Conservation (phyloP, 2,113 vertebrate genomes). For the Forbesichthys agassizii region DNA sequence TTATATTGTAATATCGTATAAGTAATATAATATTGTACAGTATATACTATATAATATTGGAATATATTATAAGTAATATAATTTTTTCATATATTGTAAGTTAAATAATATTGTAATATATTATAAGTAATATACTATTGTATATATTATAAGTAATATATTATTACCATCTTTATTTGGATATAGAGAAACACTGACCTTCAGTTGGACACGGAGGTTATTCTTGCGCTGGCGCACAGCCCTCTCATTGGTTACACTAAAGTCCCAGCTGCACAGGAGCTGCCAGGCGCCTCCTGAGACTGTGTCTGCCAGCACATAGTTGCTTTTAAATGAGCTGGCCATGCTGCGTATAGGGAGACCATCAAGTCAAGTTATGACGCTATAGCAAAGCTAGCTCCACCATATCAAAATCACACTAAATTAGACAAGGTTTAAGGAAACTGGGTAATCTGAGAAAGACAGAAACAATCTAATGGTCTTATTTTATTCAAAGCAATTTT, state of each 20-base stretch:
- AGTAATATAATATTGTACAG: no score
- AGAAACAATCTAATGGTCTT: no score
- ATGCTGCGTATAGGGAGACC: slow-evolving; percentile 76
- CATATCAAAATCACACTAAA: no score
- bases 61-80: neutral
- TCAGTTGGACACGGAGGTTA: slow-evolving; percentile 87
- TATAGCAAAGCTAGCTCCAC: neutral
- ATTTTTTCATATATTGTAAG: no score
- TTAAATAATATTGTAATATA: no score
- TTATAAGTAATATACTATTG: no score
- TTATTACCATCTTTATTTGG: neutral
- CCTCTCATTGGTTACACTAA: slow-evolving; percentile 84
- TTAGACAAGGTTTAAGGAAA: no score
- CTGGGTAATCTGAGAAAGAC: no score
- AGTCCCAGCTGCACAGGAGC: slow-evolving; percentile 93
- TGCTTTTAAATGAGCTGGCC: slow-evolving; percentile 83
- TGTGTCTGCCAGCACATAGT: slow-evolving; percentile 74
- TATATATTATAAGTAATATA: no score
- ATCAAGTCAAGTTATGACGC: neutral
- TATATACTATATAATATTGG: no score
- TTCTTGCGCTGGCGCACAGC: slow-evolving; percentile 86
- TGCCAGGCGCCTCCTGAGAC: slow-evolving; percentile 78
- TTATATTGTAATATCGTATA: no score
- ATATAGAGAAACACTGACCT: slow-evolving; percentile 69
- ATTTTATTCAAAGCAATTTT: no score